phyloP scores from a whole-genome alignment of 2,797 vertebrate species.

The Silurus aristotelis region DNA sequence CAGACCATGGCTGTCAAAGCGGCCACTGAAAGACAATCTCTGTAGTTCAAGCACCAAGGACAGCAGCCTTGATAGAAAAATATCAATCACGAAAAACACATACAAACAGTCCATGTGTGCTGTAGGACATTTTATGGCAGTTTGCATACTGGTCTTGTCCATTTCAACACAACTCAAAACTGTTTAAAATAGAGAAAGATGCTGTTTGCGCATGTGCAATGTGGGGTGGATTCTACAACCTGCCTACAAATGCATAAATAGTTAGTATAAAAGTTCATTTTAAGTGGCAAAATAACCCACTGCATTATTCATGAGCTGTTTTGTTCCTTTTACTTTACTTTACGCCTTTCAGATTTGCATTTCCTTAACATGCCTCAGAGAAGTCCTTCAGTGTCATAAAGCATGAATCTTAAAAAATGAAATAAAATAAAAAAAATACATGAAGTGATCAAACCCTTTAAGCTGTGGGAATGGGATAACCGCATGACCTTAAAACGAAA shows the following conservation, averaged over 20 bases:
- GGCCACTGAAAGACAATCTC: slow-evolving; percentile 54
- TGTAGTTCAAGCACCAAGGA: slow-evolving; percentile 41
- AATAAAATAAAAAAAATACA: slow-evolving; percentile 45
- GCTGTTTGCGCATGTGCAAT: slow-evolving; percentile 23
- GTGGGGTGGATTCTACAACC: slow-evolving; percentile 49
- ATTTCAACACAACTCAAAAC: slow-evolving; percentile 39
- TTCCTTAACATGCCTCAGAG: slow-evolving; percentile 58
- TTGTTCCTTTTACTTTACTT: slow-evolving; percentile 62
- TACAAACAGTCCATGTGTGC: slow-evolving; percentile 3
- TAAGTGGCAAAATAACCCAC: slow-evolving; percentile 62
- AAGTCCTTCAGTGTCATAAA: slow-evolving; percentile 60
- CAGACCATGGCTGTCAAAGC: slow-evolving; percentile 38
- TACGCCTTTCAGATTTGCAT: slow-evolving; percentile 63
- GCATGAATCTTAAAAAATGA: slow-evolving; percentile 52
- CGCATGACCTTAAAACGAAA: slow-evolving; percentile 45
- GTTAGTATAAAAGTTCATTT: slow-evolving; percentile 64
- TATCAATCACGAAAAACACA: slow-evolving; percentile 31
- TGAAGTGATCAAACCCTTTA: slow-evolving; percentile 54
- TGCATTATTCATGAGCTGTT: slow-evolving; percentile 64
- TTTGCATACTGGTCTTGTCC: not conserved
- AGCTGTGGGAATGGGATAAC: slow-evolving; percentile 44
- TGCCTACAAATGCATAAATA: slow-evolving; percentile 64
- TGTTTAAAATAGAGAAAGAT: slow-evolving; percentile 40
- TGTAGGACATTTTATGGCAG: slow-evolving; percentile 14
- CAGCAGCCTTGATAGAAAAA: slow-evolving; percentile 32